phyloP scores from a whole-genome alignment of 1,140 invertebrate genomes.

The Amphibalanus amphitrite region DNA sequence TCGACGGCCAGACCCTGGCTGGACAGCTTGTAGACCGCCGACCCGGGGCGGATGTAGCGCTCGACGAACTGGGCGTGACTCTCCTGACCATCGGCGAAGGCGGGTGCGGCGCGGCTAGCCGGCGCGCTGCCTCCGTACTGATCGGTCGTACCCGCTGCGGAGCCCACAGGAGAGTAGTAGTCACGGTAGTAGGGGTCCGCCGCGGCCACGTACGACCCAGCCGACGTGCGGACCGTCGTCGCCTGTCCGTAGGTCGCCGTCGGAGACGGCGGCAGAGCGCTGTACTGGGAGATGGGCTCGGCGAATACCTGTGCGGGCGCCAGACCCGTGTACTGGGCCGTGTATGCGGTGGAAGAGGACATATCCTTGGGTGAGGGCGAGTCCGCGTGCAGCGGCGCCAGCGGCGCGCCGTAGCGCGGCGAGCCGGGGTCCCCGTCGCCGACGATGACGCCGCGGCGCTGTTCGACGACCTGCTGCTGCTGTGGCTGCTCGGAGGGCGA shows the following conservation, averaged over 20 bases:
- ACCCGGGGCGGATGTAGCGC: slow-evolving; percentile 32
- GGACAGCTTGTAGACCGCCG: not conserved
- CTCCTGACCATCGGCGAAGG: not conserved
- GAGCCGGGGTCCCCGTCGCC: not conserved
- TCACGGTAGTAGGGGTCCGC: not conserved
- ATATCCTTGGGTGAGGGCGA: not conserved
- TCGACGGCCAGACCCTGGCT: slow-evolving; percentile 50
- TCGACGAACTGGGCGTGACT: slow-evolving; percentile 27
- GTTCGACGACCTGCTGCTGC: not conserved
- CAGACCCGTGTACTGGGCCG: not conserved
- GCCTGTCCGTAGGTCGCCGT: not conserved
- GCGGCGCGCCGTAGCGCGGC: not conserved
- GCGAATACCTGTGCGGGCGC: not conserved
- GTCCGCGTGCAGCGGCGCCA: not conserved
- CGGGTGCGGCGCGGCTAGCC: too few relatives aligned
- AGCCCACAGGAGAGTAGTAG: not conserved
- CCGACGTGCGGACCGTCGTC: too few relatives aligned
- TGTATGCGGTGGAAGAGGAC: not conserved
- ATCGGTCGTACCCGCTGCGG: not conserved
- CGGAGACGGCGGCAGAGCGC: not conserved
- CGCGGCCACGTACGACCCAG: not conserved
- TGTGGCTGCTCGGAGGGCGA: not conserved
- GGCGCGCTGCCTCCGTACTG: not conserved
- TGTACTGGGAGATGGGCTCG: not conserved
- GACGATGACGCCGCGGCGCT: not conserved